Base-by-base conservation (phyloP, 2,113 vertebrate species). In the Mormoops blainvillei region DNA sequence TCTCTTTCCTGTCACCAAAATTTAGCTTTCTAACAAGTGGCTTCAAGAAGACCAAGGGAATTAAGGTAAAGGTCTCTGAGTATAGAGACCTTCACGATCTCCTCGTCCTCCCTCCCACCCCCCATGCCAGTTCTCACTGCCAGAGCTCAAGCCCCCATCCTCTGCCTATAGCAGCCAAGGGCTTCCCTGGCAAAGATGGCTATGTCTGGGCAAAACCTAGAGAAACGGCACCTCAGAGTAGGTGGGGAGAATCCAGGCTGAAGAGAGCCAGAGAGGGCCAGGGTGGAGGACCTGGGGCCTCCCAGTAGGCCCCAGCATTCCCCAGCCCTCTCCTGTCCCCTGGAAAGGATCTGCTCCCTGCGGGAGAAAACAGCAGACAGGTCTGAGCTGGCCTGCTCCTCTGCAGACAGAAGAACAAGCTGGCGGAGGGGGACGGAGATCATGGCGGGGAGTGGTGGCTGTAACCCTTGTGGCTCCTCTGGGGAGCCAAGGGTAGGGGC, bases 331-430 rank as follows among this genome's bases (percentile, higher is more conserved):
- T 73, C 8, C 5, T 87, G 92, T 96, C 82, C 96, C 82, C 94
- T 94, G 97, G 97, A 97, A 94, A 92, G 92, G 91, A 96, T 94
- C 87, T 0, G 65, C 31, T 96, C 84, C 90, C 84, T 41, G 33
- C 22, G 20, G 92, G 95, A 97, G 91, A 91, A 65, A 96, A 87
- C 97, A 94, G 91, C 78, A 93, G 87, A 73, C 97, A 97, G 94
- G 97, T 97, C 96, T 97, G 95, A 97, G 96, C 97, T 8, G 43
- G 97, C 86, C 95, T 96, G 92, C 68, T 86, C 86, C 94, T 97
- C 93, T 9, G 16, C 54, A 96, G 87, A 90, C 94, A 76, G 74
- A 19, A 52, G 86, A 94, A 70, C 78, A 18, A 73, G 73, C 33
- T 80, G 77, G 95, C 94, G 90, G 94, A 65, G 70, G 94, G 94